Base-by-base conservation (phyloP, 2,797 vertebrate genomes). In the Platyrinchus mystaceus region DNA sequence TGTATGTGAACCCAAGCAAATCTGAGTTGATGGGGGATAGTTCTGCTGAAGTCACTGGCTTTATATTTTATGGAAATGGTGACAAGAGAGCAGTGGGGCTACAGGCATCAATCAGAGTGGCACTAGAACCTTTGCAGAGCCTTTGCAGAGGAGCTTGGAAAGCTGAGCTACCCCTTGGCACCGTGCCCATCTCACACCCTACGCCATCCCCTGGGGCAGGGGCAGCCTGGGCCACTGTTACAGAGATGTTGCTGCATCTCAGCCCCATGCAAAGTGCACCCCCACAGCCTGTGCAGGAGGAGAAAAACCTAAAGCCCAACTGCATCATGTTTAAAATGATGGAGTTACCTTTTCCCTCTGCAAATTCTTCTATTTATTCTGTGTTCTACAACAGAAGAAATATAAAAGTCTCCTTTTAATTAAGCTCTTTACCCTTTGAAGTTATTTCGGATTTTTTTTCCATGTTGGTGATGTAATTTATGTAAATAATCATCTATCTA, bases 401-500 rank as follows among this genome's bases (percentile, higher is more conserved):
- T 97, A 77, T n/a, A 88, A 95, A 97, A 96, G 95, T 93, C 97
- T 96, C 98, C 95, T 98, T 98, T 97, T 97, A 98, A 98, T 98
- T 98, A 98, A 97, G 95, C 94, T 94, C 90, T 97, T 96, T 95
- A 84, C 90, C 96, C 98, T 98, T 97, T 98, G 98, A 98, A 97
- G 98, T 97, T 94, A 95, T 96, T 96, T 96, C 94, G 96, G 93
- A 94, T 92, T 96, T 97, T 96, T 89, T 97, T 97, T 97, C 97
- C 97, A 96, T 96, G 84, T 97, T 94, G 97, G 97, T 98, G 98
- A 98, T 98, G 98, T 98, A 98, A 98, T 98, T 98, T 98, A 98
- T 98, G 97, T 98, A 98, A 98, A 98, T 98, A 98, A 98, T 98
- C 98, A 98, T 97, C 97, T 98, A 97, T 98, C 98, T 97, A 97